Base-by-base conservation (phyloP, 2,888 invertebrate genomes). In the Rapana venosa region DNA sequence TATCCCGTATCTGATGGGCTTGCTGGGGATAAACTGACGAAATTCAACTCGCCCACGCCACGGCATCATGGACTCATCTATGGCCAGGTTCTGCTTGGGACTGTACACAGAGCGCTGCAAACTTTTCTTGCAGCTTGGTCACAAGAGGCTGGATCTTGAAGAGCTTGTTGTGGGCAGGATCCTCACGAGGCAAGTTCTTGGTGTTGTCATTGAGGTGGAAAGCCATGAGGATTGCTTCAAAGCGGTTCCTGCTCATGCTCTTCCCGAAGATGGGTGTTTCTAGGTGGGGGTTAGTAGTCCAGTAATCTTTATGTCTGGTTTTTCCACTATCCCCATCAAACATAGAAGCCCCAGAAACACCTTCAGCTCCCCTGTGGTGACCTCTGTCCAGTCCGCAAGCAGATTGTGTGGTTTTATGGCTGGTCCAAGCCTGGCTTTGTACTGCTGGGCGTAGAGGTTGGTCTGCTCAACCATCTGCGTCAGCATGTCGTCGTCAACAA, bases 101-200 rank as follows among this genome's bases (percentile, higher is more conserved):
- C 17, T 66, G 87, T 87, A 87, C 11, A 58, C 84, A 47, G n/a
- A n/a, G n/a, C 2, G n/a, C 66, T 20, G 1, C 36, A 36, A 89
- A 89, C 26, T 70, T 36, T 0, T 30, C 66, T 61, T 61, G 61
- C 70, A 89, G 17, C 20, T 89, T 83, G n/a, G 47, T 58, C 32
- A 89, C 15, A 2, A 84, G 56, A 47, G 84, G 66, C 6, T 70
- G 17, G 1, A 89, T 66, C 32, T 84, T 89, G 88, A 61, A 84
- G 17, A 89, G 84, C 30, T 85, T 84, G 88, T 84, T 85, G 47
- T 83, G 81, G 36, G 81, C 81, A 22, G 81, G 81, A 83, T 74
- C 74, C 17, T 83, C 81, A 11, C 81, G 20, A 11, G 81, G 81
- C n/a, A 47, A 22, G 26, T 47, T 83, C 30, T 83, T 15, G 5